phyloP scores from a whole-genome alignment of 1,140 invertebrate genomes.

The Chironomus tepperi region DNA sequence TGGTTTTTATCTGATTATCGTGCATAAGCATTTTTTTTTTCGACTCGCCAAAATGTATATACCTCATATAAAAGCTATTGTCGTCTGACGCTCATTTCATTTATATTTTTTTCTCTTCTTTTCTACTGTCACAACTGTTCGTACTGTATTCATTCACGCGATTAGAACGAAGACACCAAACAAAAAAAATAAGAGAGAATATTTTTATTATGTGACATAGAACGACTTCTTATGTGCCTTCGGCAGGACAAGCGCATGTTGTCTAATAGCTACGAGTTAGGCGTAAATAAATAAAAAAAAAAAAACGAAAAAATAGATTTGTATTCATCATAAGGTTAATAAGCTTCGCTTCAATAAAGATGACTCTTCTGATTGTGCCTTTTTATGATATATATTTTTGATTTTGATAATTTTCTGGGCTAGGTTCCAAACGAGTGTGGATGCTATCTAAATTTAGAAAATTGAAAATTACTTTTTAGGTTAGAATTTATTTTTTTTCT shows the following conservation, averaged over 20 bases:
- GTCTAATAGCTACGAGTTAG: not conserved
- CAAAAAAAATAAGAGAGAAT: not conserved
- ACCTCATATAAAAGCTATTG: not conserved
- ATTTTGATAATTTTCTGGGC: not conserved
- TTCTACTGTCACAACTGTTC: not conserved
- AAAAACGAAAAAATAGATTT: not conserved
- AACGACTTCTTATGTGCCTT: not conserved
- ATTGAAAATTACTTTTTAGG: too few species aligned
- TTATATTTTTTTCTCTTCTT: not conserved
- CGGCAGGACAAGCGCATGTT: not conserved
- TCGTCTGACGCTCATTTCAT: not conserved
- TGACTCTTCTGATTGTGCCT: too few species aligned
- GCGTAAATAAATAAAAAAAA: not conserved
- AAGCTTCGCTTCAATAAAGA: too few species aligned
- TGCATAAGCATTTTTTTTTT: not conserved
- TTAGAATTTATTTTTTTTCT: too few species aligned
- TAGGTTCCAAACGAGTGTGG: too few species aligned
- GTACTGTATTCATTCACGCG: not conserved
- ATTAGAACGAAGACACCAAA: not conserved
- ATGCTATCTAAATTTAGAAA: too few species aligned
- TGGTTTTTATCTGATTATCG: constrained; percentile 17
- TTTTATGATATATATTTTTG: constrained; percentile 9
- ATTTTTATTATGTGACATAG: not conserved
- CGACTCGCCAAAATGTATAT: not conserved
- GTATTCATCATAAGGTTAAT: too few species aligned